These are phyloP conservation scores for Spilosoma lubricipeda DNA, from an alignment of 2,888 invertebrate species.

Conservation along the genomic window DNA sequence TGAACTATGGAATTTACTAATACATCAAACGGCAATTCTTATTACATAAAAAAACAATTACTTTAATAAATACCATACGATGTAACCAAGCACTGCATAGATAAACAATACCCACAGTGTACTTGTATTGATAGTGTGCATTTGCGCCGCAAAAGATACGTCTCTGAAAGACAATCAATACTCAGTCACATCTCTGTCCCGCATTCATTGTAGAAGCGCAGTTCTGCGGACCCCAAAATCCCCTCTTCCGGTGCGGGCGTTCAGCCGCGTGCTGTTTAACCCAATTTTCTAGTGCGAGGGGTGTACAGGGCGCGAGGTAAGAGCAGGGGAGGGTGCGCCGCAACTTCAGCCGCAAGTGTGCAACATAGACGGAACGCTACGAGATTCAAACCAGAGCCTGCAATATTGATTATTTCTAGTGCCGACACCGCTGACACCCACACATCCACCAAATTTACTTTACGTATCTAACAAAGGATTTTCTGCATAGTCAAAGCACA, in stretches of 20 bases:
- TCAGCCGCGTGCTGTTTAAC: constrained; percentile 84
- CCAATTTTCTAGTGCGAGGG: constrained; percentile 84
- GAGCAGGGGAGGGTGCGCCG: constrained; percentile 63
- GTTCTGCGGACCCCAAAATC: constrained; percentile 79
- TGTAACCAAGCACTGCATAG: constrained; percentile 2
- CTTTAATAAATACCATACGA: neutral
- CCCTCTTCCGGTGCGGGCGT: constrained; percentile 81
- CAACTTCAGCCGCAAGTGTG: constrained; percentile 80
- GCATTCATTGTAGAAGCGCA: constrained; percentile 82
- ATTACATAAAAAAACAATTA: neutral
- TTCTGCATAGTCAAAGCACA: neutral
- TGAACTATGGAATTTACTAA: neutral
- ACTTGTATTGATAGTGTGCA: constrained; percentile 23
- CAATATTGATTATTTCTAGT: constrained; percentile 80
- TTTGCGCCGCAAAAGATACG: constrained; percentile 65
- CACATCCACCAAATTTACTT: constrained; percentile 38
- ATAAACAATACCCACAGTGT: constrained; percentile 21
- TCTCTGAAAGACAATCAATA: constrained; percentile 82
- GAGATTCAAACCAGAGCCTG: constrained; percentile 75
- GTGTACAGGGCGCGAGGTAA: constrained; percentile 72
- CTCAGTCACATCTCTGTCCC: constrained; percentile 83
- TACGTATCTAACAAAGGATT: constrained; percentile 31
- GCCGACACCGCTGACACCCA: constrained; percentile 51
- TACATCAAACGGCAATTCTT: neutral
- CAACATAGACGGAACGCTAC: constrained; percentile 74